Percentiles rank a stretch among this genome's conserved stretches.
Evolutionary conservation across 2,888 invertebrate genomes (phyloP).

Genomic region (Drosophila greeni): DNA sequence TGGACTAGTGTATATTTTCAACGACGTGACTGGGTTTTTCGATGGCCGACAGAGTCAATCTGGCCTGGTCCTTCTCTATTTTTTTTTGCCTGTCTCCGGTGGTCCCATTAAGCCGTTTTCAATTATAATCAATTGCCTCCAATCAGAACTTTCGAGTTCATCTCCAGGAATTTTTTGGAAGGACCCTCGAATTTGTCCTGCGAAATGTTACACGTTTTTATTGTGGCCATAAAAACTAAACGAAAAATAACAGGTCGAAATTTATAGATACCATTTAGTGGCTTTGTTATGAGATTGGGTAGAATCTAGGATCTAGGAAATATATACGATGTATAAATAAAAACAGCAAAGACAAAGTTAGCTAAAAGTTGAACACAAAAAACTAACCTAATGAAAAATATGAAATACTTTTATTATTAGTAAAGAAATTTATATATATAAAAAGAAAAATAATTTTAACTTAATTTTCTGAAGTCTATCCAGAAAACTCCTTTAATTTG

Average conservation of each 20-base stretch:
- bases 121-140: slow-evolving; percentile 71
- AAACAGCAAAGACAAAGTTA: no score
- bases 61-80: slow-evolving; percentile 26
- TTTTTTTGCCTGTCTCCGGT: slow-evolving; percentile 34
- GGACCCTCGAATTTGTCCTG: slow-evolving; percentile 7
- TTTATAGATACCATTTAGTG: slow-evolving; percentile 2
- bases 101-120: slow-evolving; percentile 58
- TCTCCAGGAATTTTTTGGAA: not conserved
- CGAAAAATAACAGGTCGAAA: slow-evolving; percentile 7
- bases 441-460: no score
- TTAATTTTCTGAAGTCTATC: no score
- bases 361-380: not conserved
- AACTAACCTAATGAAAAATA: not conserved
- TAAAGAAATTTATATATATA: no score
- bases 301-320: no score
- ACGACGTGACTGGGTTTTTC: slow-evolving; percentile 68
- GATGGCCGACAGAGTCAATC: slow-evolving; percentile 60
- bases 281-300: not conserved
- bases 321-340: not conserved
- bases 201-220: slow-evolving; percentile 10
- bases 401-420: not conserved
- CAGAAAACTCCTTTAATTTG: not conserved
- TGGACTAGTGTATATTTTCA: slow-evolving; percentile 50
- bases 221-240: slow-evolving; percentile 12
- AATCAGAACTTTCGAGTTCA: slow-evolving; percentile 43